These are phyloP conservation scores for Yponomeuta sedellus DNA, from an alignment of 2,888 invertebrate genomes.

Conservation along the genomic window DNA sequence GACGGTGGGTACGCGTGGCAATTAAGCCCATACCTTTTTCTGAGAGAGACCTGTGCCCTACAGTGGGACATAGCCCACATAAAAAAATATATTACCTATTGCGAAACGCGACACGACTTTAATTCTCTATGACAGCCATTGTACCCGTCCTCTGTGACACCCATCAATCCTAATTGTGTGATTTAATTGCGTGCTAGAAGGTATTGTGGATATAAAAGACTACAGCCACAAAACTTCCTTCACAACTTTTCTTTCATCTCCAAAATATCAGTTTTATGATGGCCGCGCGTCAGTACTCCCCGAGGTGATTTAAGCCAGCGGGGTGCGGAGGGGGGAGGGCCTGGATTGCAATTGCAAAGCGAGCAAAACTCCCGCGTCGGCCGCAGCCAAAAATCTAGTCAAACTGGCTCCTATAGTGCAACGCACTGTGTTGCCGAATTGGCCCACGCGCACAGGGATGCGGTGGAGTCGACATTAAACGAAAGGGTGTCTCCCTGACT, in stretches of 20 bases:
- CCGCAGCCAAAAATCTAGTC: constrained; percentile 74
- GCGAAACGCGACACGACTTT: too few species aligned
- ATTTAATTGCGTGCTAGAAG: too few species aligned
- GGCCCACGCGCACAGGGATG: constrained; percentile 30
- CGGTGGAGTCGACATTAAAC: constrained; percentile 31
- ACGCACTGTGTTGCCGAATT: constrained; percentile 66
- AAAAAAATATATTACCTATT: too few species aligned
- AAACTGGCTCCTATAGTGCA: constrained; percentile 74
- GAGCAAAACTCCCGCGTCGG: constrained; percentile 24
- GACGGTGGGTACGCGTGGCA: too few species aligned
- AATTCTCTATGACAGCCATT: too few species aligned
- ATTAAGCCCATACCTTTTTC: too few species aligned
- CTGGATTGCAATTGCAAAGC: constrained; percentile 28
- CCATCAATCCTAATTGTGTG: too few species aligned
- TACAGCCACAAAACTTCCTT: neutral
- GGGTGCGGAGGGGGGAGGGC: constrained; percentile 27
- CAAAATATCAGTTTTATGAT: constrained; percentile 13
- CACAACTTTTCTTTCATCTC: neutral
- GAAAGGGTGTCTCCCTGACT: too few species aligned
- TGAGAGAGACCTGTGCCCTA: too few species aligned
- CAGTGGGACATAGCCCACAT: too few species aligned
- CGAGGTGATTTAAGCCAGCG: constrained; percentile 15
- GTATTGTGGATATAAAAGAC: too few species aligned
- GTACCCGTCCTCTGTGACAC: too few species aligned
- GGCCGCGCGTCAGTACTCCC: neutral